A percentile compares a stretch with the other conserved stretches of the same genome.
These are phyloP conservation scores for Cantharis rustica DNA, from an alignment of 2,888 invertebrate species.

Conservation along the genomic window DNA sequence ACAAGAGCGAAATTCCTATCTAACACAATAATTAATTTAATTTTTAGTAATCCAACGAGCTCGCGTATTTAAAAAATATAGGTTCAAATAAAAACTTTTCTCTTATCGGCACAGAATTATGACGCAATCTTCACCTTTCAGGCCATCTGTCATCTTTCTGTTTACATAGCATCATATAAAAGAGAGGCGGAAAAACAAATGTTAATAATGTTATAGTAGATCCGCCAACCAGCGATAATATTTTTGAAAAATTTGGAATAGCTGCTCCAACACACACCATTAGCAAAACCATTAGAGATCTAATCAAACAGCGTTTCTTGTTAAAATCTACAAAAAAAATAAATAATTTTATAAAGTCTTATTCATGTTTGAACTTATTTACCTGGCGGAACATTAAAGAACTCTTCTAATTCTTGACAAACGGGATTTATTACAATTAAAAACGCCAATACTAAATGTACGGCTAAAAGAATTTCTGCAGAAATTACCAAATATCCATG, in stretches of 20 bases:
- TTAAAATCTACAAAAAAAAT: conserved; percentile 59
- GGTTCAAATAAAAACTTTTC: too few species aligned
- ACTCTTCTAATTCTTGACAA: conserved; percentile 71
- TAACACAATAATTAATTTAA: background rate
- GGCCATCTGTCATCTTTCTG: conserved; percentile 57
- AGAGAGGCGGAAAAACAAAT: conserved; percentile 69
- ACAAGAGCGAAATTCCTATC: background rate
- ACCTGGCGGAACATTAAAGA: conserved; percentile 63
- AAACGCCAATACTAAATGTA: conserved; percentile 70
- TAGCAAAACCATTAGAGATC: conserved; percentile 62
- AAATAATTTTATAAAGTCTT: background rate
- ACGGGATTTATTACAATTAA: conserved; percentile 74
- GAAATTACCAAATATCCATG: conserved; percentile 61
- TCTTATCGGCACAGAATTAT: background rate
- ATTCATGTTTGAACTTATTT: conserved; percentile 36
- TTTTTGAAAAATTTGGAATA: conserved; percentile 71
- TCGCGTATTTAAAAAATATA: too few species aligned
- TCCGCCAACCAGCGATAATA: conserved; percentile 72
- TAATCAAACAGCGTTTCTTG: conserved; percentile 62
- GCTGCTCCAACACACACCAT: conserved; percentile 70
- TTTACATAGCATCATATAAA: conserved; percentile 66
- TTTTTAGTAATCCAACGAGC: too few species aligned
- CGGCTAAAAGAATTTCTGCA: conserved; percentile 66
- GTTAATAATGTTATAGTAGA: conserved; percentile 70
- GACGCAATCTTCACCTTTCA: conserved; percentile 54